A percentile compares a stretch with the other conserved stretches of the same genome.
These are phyloP conservation scores for Phenganax marumi DNA, from an alignment of 92 coral and sea anemone species.

Conservation along the genomic window DNA sequence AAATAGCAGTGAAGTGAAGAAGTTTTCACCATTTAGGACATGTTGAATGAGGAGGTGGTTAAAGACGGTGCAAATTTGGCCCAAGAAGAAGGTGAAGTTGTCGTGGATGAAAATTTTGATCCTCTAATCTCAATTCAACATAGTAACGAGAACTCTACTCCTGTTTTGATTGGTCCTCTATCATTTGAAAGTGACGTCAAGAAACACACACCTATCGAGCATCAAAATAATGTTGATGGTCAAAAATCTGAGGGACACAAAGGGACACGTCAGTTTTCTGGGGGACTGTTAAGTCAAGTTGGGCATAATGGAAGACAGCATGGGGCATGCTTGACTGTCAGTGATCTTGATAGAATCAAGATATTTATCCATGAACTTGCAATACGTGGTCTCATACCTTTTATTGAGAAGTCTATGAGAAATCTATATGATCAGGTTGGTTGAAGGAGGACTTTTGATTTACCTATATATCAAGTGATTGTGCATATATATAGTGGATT, in stretches of 20 bases:
- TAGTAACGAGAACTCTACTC: constrained; percentile 70
- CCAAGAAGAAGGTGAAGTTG: constrained; percentile 70
- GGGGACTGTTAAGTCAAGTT: constrained; percentile 67
- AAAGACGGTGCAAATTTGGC: constrained; percentile 51
- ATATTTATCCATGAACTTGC: constrained; percentile 95
- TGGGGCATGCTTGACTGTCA: constrained; percentile 85
- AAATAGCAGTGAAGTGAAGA: too few relatives aligned
- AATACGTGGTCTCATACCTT: constrained; percentile 82
- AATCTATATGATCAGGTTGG: constrained; percentile 81
- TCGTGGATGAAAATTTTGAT: constrained; percentile 93
- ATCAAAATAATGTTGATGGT: constrained; percentile 32
- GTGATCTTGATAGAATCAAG: constrained; percentile 98
- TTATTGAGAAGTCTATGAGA: constrained; percentile 81
- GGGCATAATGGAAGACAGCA: constrained; percentile 63
- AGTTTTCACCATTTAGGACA: constrained; percentile 55
- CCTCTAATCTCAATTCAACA: constrained; percentile 78
- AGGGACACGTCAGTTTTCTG: constrained; percentile 74
- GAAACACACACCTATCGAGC: constrained; percentile 31
- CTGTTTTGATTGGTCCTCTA: constrained; percentile 88
- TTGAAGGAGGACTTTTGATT: background rate
- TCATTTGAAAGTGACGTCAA: constrained; percentile 74
- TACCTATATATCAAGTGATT: background rate
- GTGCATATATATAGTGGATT: too few relatives aligned
- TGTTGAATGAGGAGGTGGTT: constrained; percentile 72
- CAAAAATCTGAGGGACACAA: constrained; percentile 1